Evolutionary conservation across 2,797 vertebrate species (phyloP).

Genomic region (Gymnoscopelus microlampas): DNA sequence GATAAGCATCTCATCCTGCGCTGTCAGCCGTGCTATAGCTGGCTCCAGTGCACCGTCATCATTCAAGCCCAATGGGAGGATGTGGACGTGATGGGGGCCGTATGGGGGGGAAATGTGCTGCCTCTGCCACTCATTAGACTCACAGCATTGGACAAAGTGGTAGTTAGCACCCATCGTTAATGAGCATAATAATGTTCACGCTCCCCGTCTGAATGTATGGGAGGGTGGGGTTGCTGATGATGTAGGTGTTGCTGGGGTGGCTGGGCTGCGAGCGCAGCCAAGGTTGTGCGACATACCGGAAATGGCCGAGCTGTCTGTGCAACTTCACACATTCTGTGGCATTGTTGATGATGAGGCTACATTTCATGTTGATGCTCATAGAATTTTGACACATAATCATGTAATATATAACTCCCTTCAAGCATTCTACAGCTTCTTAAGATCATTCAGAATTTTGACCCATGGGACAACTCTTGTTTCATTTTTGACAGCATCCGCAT

Average conservation of each 20-base stretch:
- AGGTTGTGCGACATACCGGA: not conserved
- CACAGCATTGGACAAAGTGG: conserved; percentile 47
- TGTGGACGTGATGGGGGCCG: conserved; percentile 1
- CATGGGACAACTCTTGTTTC: too few relatives aligned
- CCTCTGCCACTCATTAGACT: conserved; percentile 46
- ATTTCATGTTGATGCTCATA: not conserved
- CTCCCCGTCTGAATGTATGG: not conserved
- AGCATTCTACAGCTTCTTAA: not conserved
- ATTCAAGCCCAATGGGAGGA: conserved; percentile 5
- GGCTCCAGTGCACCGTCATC: not conserved
- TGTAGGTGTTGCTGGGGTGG: not conserved
- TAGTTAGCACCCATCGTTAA: conserved; percentile 41
- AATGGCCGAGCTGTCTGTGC: not conserved
- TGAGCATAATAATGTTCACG: conserved; percentile 21
- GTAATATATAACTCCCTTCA: too few relatives aligned
- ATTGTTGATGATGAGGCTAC: not conserved
- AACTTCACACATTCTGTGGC: not conserved
- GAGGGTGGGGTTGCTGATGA: not conserved
- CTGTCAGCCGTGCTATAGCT: not conserved
- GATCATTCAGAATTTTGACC: too few relatives aligned
- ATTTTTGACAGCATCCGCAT: too few relatives aligned
- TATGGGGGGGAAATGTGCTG: conserved; percentile 9
- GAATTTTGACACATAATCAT: not conserved
- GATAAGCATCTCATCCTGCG: conserved; percentile 5
- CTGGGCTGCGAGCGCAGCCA: not conserved